Percentiles rank a stretch among this genome's conserved stretches.
Evolutionary conservation across 2,797 vertebrate species (phyloP).

Genomic region (Ctenopoma kingsleyae): DNA sequence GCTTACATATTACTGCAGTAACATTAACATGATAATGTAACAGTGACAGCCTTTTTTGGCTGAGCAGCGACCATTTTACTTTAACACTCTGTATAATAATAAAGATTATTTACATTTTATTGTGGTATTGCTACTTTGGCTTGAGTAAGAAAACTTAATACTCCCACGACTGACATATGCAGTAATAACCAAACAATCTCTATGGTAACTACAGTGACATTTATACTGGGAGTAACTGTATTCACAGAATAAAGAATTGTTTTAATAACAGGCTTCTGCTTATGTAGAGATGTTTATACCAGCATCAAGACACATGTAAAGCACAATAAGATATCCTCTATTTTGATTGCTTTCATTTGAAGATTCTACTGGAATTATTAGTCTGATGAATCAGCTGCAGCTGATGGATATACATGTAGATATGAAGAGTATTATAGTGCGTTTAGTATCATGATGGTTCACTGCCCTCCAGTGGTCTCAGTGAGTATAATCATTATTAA

Average conservation of each 20-base stretch:
- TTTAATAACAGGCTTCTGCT: not conserved
- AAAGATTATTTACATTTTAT: not conserved
- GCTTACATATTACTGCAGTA: too few species aligned
- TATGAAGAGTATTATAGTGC: not conserved
- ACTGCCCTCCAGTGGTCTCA: slow-evolving; percentile 43
- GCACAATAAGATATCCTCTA: not conserved
- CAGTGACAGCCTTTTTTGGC: too few species aligned
- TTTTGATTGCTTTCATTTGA: slow-evolving; percentile 11
- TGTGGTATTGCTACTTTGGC: not conserved
- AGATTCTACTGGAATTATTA: not conserved
- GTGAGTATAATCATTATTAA: not conserved
- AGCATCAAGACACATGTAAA: not conserved
- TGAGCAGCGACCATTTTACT: not conserved
- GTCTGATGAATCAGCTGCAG: not conserved
- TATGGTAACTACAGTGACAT: slow-evolving; percentile 4
- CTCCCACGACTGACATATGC: too few species aligned
- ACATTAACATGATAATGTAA: too few species aligned
- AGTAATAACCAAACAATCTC: too few species aligned
- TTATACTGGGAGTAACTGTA: not conserved
- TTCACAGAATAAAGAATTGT: not conserved
- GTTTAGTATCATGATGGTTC: not conserved
- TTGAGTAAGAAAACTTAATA: too few species aligned
- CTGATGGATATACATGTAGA: not conserved
- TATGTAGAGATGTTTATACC: not conserved
- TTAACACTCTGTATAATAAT: too few species aligned